Evolutionary conservation across 2,888 invertebrate species (phyloP).

Genomic region (Ochropleura plecta): DNA sequence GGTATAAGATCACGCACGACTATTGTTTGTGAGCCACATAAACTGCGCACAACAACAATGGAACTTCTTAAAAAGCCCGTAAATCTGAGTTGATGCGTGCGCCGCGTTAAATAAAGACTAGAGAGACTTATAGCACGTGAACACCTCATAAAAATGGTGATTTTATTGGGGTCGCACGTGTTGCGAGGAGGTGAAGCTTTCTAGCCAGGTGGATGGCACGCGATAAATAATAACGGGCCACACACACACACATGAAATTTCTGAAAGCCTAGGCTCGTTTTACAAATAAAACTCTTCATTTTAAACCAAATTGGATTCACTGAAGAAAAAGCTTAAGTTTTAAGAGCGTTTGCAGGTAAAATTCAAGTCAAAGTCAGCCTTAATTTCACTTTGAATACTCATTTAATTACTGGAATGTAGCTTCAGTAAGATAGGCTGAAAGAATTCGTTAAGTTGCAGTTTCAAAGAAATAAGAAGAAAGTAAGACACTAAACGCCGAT

Average conservation of each 20-base stretch:
- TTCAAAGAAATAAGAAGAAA: constrained; percentile 68
- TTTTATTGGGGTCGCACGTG: constrained; percentile 78
- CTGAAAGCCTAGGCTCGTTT: not conserved
- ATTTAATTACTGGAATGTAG: constrained; percentile 58
- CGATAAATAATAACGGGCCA: constrained; percentile 34
- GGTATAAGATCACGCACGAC: constrained; percentile 62
- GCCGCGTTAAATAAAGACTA: constrained; percentile 76
- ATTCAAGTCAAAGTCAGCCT: constrained; percentile 19
- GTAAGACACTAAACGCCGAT: constrained; percentile 73
- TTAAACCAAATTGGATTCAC: constrained; percentile 16
- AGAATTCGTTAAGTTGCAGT: constrained; percentile 67
- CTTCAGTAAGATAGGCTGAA: constrained; percentile 46
- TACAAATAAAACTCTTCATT: constrained; percentile 3
- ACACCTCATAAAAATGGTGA: constrained; percentile 81
- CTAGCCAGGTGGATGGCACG: constrained; percentile 50
- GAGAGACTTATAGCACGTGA: constrained; percentile 76
- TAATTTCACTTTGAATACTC: constrained; percentile 46
- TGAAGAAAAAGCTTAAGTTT: not conserved
- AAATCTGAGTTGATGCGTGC: constrained; percentile 75
- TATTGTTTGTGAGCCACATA: constrained; percentile 62
- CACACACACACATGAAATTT: constrained; percentile 17
- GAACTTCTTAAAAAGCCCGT: constrained; percentile 68
- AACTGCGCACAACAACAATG: constrained; percentile 68
- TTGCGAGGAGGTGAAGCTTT: constrained; percentile 63
- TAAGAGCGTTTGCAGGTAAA: constrained; percentile 29